phyloP scores from a whole-genome alignment of 2,888 invertebrate genomes.

The Sinotaia quadrata region DNA sequence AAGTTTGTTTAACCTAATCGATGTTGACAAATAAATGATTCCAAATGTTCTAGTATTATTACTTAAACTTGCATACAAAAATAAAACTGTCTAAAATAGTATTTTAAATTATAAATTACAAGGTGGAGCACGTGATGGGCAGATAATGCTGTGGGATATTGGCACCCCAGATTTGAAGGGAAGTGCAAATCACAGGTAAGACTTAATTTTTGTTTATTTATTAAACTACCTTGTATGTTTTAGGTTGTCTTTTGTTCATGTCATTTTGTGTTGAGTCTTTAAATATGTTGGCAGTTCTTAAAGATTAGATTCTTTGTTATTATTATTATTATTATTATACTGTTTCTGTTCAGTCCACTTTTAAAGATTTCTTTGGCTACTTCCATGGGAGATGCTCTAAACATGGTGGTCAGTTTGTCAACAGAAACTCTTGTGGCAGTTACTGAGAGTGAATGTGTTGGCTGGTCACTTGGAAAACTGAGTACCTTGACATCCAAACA shows the following conservation, averaged over 20 bases:
- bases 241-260: background rate
- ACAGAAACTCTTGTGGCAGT: constrained; percentile 55
- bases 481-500: constrained; percentile 14
- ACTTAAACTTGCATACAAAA: no score
- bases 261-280: background rate
- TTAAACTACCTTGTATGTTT: background rate
- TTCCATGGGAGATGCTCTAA: constrained; percentile 52
- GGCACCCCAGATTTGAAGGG: constrained; percentile 51
- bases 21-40: no score
- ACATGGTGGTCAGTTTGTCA: constrained; percentile 47
- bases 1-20: no score
- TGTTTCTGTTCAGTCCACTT: constrained; percentile 47
- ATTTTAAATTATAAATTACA: no score
- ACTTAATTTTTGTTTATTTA: background rate
- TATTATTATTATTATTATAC: background rate
- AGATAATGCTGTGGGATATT: constrained; percentile 65
- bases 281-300: background rate
- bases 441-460: constrained; percentile 62
- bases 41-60: no score
- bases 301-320: background rate
- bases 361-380: constrained; percentile 47
- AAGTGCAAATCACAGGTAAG: constrained; percentile 9
- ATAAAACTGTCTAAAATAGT: no score
- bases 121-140: constrained; percentile 64
- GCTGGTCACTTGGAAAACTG: constrained; percentile 50